Percentiles rank a stretch among this genome's conserved stretches.
phyloP scores from a whole-genome alignment of 2,797 vertebrate genomes.

The Jordanella pulchra region DNA sequence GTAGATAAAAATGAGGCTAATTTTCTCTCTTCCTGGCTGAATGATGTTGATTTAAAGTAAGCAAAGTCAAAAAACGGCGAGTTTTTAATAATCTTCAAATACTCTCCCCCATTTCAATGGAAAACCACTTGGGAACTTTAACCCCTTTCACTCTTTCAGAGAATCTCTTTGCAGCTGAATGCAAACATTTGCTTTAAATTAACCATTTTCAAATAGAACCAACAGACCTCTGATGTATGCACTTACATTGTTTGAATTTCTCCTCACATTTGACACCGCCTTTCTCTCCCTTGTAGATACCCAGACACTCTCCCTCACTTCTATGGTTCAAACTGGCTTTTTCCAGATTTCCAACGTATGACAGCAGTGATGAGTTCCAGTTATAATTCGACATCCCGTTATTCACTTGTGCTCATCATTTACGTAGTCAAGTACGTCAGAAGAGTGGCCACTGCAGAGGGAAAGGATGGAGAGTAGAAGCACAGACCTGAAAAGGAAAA shows the following conservation, averaged over 20 bases:
- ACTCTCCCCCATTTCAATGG: conserved; percentile 69
- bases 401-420: conserved; percentile 19
- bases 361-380: conserved; percentile 10
- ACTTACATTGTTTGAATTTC: conserved; percentile 12
- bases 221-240: conserved; percentile 19
- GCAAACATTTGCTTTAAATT: conserved; percentile 77
- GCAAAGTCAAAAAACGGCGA: conserved; percentile 21
- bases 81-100: conserved; percentile 63
- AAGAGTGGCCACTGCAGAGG: not conserved
- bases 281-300: not conserved
- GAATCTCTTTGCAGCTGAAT: conserved; percentile 30
- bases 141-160: conserved; percentile 47
- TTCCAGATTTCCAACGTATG: conserved; percentile 27
- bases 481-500: conserved; percentile 15
- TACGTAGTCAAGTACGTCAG: conserved; percentile 26
- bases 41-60: conserved; percentile 37
- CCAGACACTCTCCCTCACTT: not conserved
- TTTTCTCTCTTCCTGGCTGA: conserved; percentile 21
- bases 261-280: conserved; percentile 19
- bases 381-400: conserved; percentile 25
- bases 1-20: conserved; percentile 38
- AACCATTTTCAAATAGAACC: conserved; percentile 60
- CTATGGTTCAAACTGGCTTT: conserved; percentile 13
- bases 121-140: conserved; percentile 45
- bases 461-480: not conserved